phyloP scores from a whole-genome alignment of 2,888 invertebrate genomes.

The Pristionchus maxplancki region DNA sequence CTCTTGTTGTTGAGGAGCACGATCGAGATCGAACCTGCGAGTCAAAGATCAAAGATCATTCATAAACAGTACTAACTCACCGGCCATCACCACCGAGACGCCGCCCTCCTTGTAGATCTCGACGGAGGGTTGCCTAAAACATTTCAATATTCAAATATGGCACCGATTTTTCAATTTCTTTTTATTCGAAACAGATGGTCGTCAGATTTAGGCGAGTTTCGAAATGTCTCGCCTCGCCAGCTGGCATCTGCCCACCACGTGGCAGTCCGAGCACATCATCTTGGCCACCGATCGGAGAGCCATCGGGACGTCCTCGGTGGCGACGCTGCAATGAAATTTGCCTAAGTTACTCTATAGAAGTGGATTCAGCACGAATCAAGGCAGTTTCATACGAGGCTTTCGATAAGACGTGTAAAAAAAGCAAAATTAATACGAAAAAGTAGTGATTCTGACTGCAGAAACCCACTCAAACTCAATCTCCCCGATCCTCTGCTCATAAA shows the following conservation, averaged over 20 bases:
- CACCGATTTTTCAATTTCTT: no score
- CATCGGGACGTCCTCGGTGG: conserved; percentile 62
- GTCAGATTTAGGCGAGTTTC: no score
- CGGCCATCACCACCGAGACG: neutral
- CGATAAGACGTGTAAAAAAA: no score
- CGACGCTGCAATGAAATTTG: conserved; percentile 58
- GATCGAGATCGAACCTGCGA: conserved; percentile 24
- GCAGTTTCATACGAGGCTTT: no score
- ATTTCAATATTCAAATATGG: no score
- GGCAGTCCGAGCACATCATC: conserved; percentile 72
- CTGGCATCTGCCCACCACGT: conserved; percentile 67
- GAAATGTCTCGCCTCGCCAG: conserved; percentile 68
- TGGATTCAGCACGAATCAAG: no score
- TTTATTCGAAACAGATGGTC: no score
- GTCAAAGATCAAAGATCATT: neutral
- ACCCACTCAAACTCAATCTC: conserved; percentile 58
- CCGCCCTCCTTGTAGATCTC: conserved; percentile 41
- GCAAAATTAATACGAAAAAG: no score
- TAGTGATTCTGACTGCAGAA: neutral
- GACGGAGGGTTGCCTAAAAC: conserved; percentile 67
- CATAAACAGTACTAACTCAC: neutral
- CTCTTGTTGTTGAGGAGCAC: conserved; percentile 8
- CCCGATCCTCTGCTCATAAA: conserved; percentile 71
- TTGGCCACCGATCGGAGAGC: conserved; percentile 69
- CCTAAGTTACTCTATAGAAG: no score